Percentiles rank a stretch among this genome's conserved stretches.
phyloP scores from a whole-genome alignment of 2,888 invertebrate species.

The Dolomedes plantarius region DNA sequence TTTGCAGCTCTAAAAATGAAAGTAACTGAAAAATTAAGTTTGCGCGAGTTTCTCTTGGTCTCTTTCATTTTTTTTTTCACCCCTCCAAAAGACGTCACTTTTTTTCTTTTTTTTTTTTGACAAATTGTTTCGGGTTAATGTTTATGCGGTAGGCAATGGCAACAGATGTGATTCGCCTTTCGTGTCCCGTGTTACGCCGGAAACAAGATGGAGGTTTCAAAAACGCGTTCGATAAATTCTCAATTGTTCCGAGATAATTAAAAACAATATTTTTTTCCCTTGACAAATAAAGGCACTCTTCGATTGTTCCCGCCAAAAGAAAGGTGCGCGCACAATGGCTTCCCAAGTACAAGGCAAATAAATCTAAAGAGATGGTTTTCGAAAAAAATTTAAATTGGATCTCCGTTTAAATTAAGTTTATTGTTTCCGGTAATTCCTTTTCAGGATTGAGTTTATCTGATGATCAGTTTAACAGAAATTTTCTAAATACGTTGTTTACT shows the following conservation, averaged over 20 bases:
- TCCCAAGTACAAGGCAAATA: neutral
- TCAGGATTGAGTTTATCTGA: too few species aligned
- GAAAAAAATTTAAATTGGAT: too few species aligned
- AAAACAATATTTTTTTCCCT: neutral
- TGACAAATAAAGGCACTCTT: neutral
- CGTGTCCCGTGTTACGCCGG: neutral
- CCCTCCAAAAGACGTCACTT: neutral
- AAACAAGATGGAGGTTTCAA: neutral
- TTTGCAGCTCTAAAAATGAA: constrained; percentile 20
- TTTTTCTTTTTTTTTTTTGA: neutral
- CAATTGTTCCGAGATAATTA: neutral
- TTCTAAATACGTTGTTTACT: too few species aligned
- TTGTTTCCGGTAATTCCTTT: neutral
- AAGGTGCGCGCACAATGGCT: neutral
- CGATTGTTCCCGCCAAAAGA: neutral
- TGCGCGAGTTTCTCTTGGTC: constrained; percentile 16
- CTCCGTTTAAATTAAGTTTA: neutral
- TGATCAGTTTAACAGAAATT: too few species aligned
- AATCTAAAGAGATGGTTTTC: neutral
- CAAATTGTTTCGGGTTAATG: neutral
- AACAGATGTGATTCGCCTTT: neutral
- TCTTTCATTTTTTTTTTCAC: too few species aligned
- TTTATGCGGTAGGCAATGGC: neutral
- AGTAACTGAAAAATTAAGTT: constrained; percentile 43
- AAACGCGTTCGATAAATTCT: neutral